Conservation (phyloP, 2,113 vertebrate species). For the Rhinoptilus africanus region DNA sequence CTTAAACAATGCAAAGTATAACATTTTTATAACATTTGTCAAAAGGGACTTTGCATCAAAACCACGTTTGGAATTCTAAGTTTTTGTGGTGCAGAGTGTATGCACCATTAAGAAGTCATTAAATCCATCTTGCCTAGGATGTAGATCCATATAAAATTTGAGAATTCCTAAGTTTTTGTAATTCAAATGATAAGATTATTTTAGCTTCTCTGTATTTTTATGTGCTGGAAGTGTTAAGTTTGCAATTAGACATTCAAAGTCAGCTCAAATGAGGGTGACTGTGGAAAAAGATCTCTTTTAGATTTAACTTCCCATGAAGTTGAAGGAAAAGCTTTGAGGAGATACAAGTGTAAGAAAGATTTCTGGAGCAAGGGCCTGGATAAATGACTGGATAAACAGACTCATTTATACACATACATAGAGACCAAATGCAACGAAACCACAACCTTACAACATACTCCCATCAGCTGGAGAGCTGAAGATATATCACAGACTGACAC, state of each 20-base stretch:
- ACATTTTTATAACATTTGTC: background rate
- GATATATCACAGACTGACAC: background rate
- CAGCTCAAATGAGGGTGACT: fast-evolving
- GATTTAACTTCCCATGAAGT: background rate
- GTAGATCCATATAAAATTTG: background rate
- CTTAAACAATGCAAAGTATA: background rate
- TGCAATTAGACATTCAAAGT: background rate
- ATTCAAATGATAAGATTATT: background rate
- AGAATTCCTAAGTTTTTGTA: background rate
- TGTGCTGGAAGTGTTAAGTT: background rate
- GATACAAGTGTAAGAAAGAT: background rate
- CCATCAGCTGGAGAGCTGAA: background rate
- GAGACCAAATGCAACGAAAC: background rate
- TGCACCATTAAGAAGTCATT: background rate
- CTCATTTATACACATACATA: background rate
- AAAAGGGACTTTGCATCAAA: background rate
- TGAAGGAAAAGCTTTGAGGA: background rate
- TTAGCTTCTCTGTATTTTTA: background rate
- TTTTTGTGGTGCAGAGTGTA: background rate
- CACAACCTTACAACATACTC: background rate
- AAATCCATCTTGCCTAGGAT: background rate
- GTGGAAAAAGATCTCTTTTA: background rate
- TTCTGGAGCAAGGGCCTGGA: background rate
- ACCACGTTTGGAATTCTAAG: background rate
- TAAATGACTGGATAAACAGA: background rate